Conservation (phyloP, 1,140 invertebrate genomes). For the Ceratitis capitata region DNA sequence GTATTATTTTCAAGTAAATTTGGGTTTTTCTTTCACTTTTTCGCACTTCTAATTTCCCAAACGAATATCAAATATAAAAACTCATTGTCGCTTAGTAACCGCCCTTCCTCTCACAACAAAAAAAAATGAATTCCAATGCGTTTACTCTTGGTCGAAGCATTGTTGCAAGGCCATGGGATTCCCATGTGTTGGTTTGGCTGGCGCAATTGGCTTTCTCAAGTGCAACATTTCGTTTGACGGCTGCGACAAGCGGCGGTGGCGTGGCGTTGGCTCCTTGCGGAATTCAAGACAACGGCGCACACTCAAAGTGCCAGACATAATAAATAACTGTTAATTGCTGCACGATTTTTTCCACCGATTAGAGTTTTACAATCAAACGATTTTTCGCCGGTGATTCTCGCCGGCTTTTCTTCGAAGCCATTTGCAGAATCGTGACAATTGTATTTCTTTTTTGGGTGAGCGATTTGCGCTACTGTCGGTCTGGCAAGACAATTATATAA, state of each 20-base stretch:
- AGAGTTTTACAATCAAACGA: slow-evolving; percentile 28
- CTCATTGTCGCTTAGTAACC: neutral
- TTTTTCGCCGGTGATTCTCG: slow-evolving; percentile 15
- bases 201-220: neutral
- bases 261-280: neutral
- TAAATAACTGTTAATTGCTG: slow-evolving; percentile 37
- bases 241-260: neutral
- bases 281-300: neutral
- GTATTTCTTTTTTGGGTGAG: neutral
- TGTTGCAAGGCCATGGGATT: neutral
- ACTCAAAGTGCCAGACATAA: slow-evolving; percentile 26
- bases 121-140: neutral
- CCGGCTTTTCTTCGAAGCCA: slow-evolving; percentile 10
- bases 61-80: neutral
- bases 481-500: neutral
- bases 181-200: neutral
- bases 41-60: neutral
- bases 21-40: neutral
- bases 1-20: neutral
- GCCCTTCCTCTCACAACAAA: too few relatives aligned
- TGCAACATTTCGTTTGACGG: neutral
- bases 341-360: slow-evolving; percentile 35
- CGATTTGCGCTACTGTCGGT: neutral
- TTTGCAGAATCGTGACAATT: neutral
- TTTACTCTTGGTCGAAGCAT: neutral